Evolutionary conservation across 2,888 invertebrate genomes (phyloP), one percentile per base, ranked within the genome.

Genomic region (Drosophila setosimentum): DNA sequence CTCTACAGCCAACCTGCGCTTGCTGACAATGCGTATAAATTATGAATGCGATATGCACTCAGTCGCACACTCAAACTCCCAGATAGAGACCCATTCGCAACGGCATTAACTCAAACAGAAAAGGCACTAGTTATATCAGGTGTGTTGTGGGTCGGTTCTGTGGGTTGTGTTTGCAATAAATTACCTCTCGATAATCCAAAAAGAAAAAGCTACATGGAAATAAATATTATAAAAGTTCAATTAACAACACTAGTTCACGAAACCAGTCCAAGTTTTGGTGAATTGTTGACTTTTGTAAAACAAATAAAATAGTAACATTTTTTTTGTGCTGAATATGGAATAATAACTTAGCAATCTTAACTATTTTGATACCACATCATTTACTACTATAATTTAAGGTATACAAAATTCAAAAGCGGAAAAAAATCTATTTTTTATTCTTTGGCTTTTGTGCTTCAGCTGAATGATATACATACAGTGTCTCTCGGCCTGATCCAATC

Each of bases 11-110:
- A 78, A 84, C 84, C 89, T 87, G 89, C 72, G 76, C 79, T 58
- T 82, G 85, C 85, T 85, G 85, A 85, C 85, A 85, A 84, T 80
- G 89, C 87, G 85, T 71, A 85, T 85, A 89, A 85, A 85, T 85
- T 85, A 85, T 84, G 80, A 89, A 89, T 82, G 80, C 78, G 82
- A 78, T 80, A 78, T 80, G 77, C 77, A 80, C 78, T 77, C 77
- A 67, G 62, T 57, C 68, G 58, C 67, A 82, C 82, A 73, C 74
- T 67, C 77, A 64, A 55, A 55, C 32, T 48, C 66, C 66, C 73
- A 69, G 74, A 69, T 85, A 73, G 37, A 54, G 48, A 29, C 32
- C 57, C 59, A 49, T 29, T 40, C 55, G 42, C 54, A 53, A 32
- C 54, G 50, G 58, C 53, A 51, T 45, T 54, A 40, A 37, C 18